Conservation (phyloP, 2,113 vertebrate species). For the Otis tarda region DNA sequence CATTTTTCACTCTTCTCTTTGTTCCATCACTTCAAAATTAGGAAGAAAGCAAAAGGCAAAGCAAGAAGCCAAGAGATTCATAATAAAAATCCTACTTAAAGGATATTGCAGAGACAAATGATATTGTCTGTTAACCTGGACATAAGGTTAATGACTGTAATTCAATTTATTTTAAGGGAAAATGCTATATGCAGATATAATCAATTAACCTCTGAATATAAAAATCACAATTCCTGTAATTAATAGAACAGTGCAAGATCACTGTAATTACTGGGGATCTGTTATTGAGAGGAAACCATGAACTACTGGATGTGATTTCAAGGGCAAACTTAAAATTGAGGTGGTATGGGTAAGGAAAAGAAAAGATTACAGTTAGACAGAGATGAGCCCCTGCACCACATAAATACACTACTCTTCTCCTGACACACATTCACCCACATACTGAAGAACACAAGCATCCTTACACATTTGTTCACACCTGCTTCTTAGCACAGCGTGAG, state of each 20-base stretch:
- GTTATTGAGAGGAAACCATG: not conserved
- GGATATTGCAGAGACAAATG: not conserved
- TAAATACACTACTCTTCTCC: not conserved
- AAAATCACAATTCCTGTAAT: conserved; percentile 52
- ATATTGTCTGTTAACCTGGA: conserved; percentile 17
- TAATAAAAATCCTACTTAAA: not conserved
- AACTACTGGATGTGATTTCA: conserved; percentile 32
- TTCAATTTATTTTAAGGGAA: conserved; percentile 38
- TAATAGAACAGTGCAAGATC: conserved; percentile 42
- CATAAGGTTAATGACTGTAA: conserved; percentile 31
- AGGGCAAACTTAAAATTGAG: conserved; percentile 20
- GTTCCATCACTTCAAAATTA: not conserved
- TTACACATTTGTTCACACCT: not conserved
- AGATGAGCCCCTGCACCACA: not conserved
- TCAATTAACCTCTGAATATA: conserved; percentile 53
- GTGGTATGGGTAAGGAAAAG: not conserved
- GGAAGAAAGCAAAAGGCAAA: not conserved
- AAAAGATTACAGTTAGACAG: not conserved
- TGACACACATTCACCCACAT: not conserved
- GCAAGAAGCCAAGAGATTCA: not conserved
- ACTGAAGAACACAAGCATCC: not conserved
- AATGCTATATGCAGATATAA: not conserved
- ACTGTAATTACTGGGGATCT: conserved; percentile 43
- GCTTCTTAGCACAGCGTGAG: not conserved
- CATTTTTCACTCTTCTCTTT: not conserved